phyloP scores from a whole-genome alignment of 1,140 invertebrate species.

The Ridgeia piscesae region DNA sequence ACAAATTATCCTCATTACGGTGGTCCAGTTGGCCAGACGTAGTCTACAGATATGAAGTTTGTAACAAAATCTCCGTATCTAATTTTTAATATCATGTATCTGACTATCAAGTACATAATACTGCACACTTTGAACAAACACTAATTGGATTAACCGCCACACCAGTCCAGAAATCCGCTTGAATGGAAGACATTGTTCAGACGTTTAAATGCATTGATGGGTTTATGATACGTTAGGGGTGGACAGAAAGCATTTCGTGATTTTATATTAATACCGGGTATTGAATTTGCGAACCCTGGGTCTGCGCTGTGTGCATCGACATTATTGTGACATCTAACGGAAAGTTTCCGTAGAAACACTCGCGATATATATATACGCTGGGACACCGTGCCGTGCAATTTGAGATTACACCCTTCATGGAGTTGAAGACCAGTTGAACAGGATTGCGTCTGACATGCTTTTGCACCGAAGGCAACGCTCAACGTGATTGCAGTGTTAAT shows the following conservation, averaged over 20 bases:
- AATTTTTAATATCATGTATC: too few species aligned
- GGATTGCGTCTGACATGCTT: not conserved
- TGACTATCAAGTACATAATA: too few species aligned
- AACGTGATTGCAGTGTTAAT: not conserved
- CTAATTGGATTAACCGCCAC: too few species aligned
- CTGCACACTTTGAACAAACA: too few species aligned
- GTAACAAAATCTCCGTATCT: too few species aligned
- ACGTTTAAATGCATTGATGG: too few species aligned
- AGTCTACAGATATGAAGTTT: too few species aligned
- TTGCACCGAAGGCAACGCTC: not conserved
- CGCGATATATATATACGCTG: not conserved
- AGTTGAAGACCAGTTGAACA: not conserved
- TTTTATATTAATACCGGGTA: not conserved
- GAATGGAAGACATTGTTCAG: too few species aligned
- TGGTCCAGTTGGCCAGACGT: too few species aligned
- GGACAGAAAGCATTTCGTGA: not conserved
- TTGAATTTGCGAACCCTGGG: not conserved
- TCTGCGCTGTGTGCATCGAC: not conserved
- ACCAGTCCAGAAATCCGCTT: too few species aligned
- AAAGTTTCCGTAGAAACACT: not conserved
- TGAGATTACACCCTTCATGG: not conserved
- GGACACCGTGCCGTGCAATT: not conserved
- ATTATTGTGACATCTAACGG: not conserved
- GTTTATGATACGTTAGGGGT: too few species aligned
- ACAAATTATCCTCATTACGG: too few species aligned